Conservation (phyloP, 2,797 vertebrate species). For the Neostethus bicornis region DNA sequence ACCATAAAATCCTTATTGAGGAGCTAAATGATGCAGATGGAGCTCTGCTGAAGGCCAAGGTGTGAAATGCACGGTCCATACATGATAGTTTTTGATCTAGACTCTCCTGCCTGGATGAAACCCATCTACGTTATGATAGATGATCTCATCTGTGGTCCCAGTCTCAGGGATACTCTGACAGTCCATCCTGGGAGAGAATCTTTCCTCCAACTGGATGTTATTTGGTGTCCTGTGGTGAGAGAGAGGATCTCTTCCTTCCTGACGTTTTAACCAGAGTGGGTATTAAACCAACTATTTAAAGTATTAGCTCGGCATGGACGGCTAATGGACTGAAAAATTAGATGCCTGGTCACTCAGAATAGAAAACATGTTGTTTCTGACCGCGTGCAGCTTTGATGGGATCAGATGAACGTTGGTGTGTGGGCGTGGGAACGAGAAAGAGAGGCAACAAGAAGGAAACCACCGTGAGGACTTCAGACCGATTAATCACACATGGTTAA, state of each 20-base stretch:
- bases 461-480: conserved; percentile 34
- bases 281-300: conserved; percentile 66
- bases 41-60: no score
- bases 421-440: conserved; percentile 48
- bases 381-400: conserved; percentile 57
- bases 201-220: no score
- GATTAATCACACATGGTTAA: conserved; percentile 50
- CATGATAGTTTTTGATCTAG: no score
- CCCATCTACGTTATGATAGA: no score
- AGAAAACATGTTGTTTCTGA: conserved; percentile 57
- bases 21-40: no score
- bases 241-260: conserved; percentile 60
- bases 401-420: conserved; percentile 60
- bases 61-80: no score
- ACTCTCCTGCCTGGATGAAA: no score
- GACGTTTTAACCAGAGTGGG: conserved; percentile 40
- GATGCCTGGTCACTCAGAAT: conserved; percentile 47
- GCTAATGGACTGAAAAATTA: conserved; percentile 37
- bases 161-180: no score
- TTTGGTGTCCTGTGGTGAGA: conserved; percentile 41
- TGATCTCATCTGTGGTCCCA: no score
- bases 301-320: conserved; percentile 54
- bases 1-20: no score
- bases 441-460: conserved; percentile 31
- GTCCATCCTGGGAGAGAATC: no score